Percentiles rank a stretch among this genome's conserved stretches.
Evolutionary conservation across 2,888 invertebrate species (phyloP).

Genomic region (Tinea pellionella): DNA sequence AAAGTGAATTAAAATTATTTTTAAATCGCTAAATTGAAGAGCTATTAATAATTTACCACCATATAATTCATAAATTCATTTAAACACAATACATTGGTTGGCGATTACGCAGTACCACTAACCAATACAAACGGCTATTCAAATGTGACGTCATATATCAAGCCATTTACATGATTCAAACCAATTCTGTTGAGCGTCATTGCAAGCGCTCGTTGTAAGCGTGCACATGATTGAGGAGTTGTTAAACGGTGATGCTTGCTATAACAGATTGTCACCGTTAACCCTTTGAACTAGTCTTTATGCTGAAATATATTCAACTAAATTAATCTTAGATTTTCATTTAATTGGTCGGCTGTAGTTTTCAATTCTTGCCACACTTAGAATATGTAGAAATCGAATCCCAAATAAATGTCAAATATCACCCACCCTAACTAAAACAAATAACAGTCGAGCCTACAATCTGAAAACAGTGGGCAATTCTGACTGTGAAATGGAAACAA

Average conservation of each 20-base stretch:
- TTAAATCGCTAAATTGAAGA: too few relatives aligned
- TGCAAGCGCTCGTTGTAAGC: not conserved
- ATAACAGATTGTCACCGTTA: not conserved
- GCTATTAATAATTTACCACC: not conserved
- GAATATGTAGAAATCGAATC: slow-evolving; percentile 14
- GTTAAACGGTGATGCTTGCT: not conserved
- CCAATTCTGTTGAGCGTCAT: not conserved
- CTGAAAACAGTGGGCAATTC: slow-evolving; percentile 19
- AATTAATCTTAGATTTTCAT: too few relatives aligned
- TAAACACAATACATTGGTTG: not conserved
- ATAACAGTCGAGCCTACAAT: slow-evolving; percentile 24
- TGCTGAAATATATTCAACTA: too few relatives aligned
- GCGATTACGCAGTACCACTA: not conserved
- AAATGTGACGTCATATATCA: not conserved
- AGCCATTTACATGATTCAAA: not conserved
- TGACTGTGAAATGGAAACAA: slow-evolving; percentile 36
- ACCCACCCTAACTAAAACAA: slow-evolving; percentile 42
- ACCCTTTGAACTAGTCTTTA: not conserved
- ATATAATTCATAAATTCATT: not conserved
- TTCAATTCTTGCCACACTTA: not conserved
- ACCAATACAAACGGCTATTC: not conserved
- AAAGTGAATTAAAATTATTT: not conserved
- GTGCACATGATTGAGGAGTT: not conserved
- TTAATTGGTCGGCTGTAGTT: too few relatives aligned
- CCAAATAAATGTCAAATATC: slow-evolving; percentile 45